Conservation (phyloP, 1,140 invertebrate genomes). For the Saccostrea echinata region DNA sequence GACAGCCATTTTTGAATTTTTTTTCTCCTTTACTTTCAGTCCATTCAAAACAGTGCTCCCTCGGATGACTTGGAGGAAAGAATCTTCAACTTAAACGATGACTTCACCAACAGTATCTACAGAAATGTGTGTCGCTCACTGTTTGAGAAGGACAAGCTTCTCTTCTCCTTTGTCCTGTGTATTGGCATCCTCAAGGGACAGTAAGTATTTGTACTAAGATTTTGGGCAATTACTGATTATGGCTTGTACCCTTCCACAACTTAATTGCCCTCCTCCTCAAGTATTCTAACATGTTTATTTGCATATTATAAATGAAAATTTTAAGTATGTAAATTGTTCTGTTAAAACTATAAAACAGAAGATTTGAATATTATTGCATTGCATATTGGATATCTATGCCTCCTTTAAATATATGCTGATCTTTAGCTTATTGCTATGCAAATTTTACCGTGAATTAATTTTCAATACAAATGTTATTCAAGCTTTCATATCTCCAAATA, state of each 20-base stretch:
- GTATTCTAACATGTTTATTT: neutral
- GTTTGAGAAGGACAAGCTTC: slow-evolving; percentile 80
- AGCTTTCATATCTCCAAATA: neutral
- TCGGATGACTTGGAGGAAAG: slow-evolving; percentile 76
- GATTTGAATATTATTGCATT: neutral
- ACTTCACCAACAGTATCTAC: slow-evolving; percentile 80
- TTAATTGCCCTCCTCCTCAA: neutral
- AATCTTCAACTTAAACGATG: slow-evolving; percentile 79
- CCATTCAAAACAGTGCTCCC: slow-evolving; percentile 77
- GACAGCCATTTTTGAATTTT: neutral
- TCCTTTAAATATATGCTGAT: too few relatives aligned
- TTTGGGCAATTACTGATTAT: neutral
- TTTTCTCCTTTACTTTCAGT: slow-evolving; percentile 67
- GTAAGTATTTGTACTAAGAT: slow-evolving; percentile 77
- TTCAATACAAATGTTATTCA: neutral
- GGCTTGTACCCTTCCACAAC: neutral
- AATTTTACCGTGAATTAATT: neutral
- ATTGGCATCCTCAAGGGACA: slow-evolving; percentile 80
- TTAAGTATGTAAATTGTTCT: neutral
- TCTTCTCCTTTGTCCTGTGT: slow-evolving; percentile 80
- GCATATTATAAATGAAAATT: neutral
- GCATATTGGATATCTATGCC: neutral
- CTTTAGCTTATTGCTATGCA: neutral
- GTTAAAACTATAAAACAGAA: neutral
- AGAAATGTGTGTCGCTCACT: slow-evolving; percentile 80